Conservation (phyloP, 1,140 invertebrate species). For the Neuroterus valhalla region DNA sequence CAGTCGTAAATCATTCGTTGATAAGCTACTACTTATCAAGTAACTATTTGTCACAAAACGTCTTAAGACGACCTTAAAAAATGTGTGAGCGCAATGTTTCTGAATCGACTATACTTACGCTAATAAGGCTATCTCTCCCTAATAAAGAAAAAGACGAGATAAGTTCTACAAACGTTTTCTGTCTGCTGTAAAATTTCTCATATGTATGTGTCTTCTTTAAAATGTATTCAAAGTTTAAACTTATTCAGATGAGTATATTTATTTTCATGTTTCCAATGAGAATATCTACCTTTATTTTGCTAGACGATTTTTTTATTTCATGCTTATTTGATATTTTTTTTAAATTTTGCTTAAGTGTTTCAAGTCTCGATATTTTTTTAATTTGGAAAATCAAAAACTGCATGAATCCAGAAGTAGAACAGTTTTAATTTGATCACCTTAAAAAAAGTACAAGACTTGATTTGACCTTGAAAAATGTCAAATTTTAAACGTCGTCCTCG, state of each 20-base stretch:
- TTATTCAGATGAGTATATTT: neutral
- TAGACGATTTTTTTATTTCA: too few species aligned
- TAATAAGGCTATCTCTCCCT: neutral
- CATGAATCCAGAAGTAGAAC: too few species aligned
- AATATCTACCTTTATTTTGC: too few species aligned
- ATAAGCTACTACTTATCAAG: slow-evolving; percentile 30
- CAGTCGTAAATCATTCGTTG: slow-evolving; percentile 10
- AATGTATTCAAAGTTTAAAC: neutral
- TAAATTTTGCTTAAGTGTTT: too few species aligned
- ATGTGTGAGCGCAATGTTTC: neutral
- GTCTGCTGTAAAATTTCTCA: neutral
- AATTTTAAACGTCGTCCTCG: too few species aligned
- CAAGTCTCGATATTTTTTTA: too few species aligned
- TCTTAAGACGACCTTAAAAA: slow-evolving; percentile 21
- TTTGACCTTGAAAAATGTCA: too few species aligned
- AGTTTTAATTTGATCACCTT: too few species aligned
- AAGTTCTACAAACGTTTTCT: neutral
- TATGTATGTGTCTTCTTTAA: neutral
- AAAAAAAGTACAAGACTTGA: too few species aligned
- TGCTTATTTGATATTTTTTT: too few species aligned
- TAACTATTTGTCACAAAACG: slow-evolving; percentile 19
- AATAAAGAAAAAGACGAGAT: neutral
- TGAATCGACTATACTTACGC: neutral
- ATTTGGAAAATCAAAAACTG: too few species aligned
- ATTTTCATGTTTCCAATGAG: too few species aligned